Conservation (phyloP, 2,797 vertebrate species). For the Sylvia borin region DNA sequence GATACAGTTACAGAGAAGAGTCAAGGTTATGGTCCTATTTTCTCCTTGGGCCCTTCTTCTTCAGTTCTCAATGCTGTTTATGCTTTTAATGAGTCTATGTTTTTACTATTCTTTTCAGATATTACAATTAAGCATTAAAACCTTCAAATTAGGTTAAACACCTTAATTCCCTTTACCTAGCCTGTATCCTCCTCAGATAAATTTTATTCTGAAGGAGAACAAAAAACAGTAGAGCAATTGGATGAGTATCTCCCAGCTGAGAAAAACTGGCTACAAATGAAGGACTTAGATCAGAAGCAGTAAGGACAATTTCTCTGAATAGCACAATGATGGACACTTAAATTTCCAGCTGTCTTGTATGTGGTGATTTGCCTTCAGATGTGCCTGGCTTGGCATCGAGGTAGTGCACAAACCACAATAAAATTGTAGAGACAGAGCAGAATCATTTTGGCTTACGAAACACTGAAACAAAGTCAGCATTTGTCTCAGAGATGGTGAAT, state of each 20-base stretch:
- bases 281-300: background rate
- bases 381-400: background rate
- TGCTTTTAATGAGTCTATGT: background rate
- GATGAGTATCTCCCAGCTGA: background rate
- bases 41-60: background rate
- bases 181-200: background rate
- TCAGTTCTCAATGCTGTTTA: background rate
- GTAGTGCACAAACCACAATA: background rate
- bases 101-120: background rate
- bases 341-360: background rate
- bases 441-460: background rate
- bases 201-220: background rate
- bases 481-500: background rate
- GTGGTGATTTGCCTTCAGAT: background rate
- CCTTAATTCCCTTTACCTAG: background rate
- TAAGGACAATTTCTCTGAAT: background rate
- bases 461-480: background rate
- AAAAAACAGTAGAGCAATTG: background rate
- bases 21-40: background rate
- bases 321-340: background rate
- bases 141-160: background rate
- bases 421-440: background rate
- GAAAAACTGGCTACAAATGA: background rate
- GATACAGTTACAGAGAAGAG: background rate
- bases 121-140: background rate